Evolutionary conservation across 2,888 invertebrate genomes (phyloP).

Genomic region (Linnaemya tessellans): DNA sequence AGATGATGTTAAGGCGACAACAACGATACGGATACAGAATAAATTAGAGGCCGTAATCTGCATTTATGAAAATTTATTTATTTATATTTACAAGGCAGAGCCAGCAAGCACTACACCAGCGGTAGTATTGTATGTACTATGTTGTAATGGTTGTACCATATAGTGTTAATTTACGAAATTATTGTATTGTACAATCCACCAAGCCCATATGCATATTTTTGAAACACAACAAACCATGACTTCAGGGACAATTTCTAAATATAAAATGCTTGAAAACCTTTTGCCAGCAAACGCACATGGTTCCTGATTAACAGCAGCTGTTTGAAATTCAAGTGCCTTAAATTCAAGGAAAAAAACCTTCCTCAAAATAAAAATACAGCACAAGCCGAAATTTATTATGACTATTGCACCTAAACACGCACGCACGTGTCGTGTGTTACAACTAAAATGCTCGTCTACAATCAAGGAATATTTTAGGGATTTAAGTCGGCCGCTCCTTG

Average conservation of each 20-base stretch:
- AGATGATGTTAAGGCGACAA: background rate
- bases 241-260: background rate
- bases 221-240: background rate
- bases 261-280: conserved; percentile 13
- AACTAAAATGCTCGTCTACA: background rate
- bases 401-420: conserved; percentile 52
- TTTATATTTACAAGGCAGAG: conserved; percentile 3
- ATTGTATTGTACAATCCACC: conserved; percentile 24
- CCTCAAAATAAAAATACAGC: background rate
- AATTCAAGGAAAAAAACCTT: conserved; percentile 18
- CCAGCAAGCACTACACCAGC: background rate
- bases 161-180: conserved; percentile 7
- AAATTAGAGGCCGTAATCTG: background rate
- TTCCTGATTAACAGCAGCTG: conserved; percentile 40
- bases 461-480: conserved; percentile 52
- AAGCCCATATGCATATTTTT: conserved; percentile 36
- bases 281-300: background rate
- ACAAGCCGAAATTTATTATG: background rate
- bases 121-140: background rate
- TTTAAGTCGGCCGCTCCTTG: conserved; percentile 45
- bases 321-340: conserved; percentile 40
- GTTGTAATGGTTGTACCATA: background rate
- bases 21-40: background rate
- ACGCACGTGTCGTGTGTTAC: conserved; percentile 60
- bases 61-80: conserved; percentile 7